Conservation (phyloP, 2,888 invertebrate genomes). For the Amphipoea oculea region DNA sequence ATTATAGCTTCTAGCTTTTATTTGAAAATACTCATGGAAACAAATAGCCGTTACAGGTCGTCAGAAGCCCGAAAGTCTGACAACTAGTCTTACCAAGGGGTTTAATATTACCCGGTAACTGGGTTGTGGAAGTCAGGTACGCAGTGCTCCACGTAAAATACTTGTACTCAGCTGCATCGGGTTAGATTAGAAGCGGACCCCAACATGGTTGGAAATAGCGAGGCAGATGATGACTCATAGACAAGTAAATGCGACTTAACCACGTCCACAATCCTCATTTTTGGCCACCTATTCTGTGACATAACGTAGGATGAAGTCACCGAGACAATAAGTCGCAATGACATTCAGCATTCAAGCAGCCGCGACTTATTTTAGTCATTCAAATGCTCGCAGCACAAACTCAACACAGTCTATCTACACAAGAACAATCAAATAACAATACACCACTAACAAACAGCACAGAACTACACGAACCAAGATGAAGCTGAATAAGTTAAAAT, state of each 20-base stretch:
- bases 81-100: not conserved
- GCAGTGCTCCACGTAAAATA: not conserved
- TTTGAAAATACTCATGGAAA: not conserved
- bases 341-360: not conserved
- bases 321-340: not conserved
- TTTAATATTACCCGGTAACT: too few species aligned
- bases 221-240: not conserved
- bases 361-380: not conserved
- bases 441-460: conserved; percentile 28
- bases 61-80: not conserved
- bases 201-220: too few species aligned
- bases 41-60: too few species aligned
- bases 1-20: too few species aligned
- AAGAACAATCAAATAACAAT: conserved; percentile 34
- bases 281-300: not conserved
- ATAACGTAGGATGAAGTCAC: not conserved
- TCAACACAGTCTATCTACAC: not conserved
- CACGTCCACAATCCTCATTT: not conserved
- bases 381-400: not conserved
- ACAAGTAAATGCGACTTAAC: not conserved
- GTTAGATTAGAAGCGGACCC: not conserved
- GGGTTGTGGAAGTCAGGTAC: not conserved
- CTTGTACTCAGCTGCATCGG: not conserved
- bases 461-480: conserved; percentile 36
- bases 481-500: conserved; percentile 69